Conservation (phyloP, 2,888 invertebrate genomes). For the Abrostola tripartita region DNA sequence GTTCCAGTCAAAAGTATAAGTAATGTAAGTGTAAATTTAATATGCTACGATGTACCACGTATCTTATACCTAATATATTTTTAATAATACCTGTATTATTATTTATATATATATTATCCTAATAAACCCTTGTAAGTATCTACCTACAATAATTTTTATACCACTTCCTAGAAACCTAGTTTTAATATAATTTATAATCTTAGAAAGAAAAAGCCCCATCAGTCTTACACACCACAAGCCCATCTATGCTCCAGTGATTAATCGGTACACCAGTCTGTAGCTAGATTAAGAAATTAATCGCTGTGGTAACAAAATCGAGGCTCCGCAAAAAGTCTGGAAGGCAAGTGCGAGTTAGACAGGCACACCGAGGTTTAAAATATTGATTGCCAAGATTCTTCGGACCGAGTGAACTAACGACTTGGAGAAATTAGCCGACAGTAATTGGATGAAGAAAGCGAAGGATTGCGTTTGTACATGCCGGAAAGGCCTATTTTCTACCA, state of each 20-base stretch:
- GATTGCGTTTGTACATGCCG: conserved; percentile 15
- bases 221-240: not conserved
- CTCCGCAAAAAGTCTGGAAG: conserved; percentile 35
- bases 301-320: conserved; percentile 5
- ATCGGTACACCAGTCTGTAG: not conserved
- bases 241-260: not conserved
- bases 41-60: too few species aligned
- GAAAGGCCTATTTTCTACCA: conserved; percentile 12
- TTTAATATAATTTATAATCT: too few species aligned
- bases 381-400: conserved; percentile 36
- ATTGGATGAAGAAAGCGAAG: conserved; percentile 39
- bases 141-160: too few species aligned
- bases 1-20: too few species aligned
- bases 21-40: too few species aligned
- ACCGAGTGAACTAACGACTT: conserved; percentile 34
- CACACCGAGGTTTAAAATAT: conserved; percentile 42
- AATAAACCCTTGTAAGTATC: too few species aligned
- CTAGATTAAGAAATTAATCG: conserved; percentile 29
- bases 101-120: too few species aligned
- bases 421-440: conserved; percentile 46
- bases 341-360: conserved; percentile 20
- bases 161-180: too few species aligned
- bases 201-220: too few species aligned
- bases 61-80: too few species aligned
- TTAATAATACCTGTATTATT: too few species aligned